phyloP scores from a whole-genome alignment of 1,140 invertebrate species.

The Phymorhynchus buccinoides region DNA sequence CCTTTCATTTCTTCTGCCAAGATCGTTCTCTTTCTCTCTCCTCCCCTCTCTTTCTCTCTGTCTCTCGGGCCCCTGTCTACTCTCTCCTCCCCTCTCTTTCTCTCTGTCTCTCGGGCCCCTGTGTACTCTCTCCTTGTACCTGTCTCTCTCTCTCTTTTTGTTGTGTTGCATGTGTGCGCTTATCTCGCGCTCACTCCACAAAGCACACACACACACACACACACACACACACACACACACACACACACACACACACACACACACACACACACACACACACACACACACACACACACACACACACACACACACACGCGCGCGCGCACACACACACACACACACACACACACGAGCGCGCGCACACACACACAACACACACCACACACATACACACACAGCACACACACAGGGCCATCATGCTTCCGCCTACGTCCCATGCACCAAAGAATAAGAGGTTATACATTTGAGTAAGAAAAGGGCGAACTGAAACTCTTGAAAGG shows the following conservation, averaged over 20 bases:
- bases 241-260: neutral
- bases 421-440: too few relatives aligned
- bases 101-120: too few relatives aligned
- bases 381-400: neutral
- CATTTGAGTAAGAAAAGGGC: too few relatives aligned
- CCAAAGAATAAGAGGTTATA: too few relatives aligned
- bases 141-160: neutral
- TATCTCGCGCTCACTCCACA: neutral
- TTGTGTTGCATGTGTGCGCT: too few relatives aligned
- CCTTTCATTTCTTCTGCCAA: too few relatives aligned
- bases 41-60: too few relatives aligned
- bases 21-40: too few relatives aligned
- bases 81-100: neutral
- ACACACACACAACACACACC: neutral
- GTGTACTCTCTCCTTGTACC: neutral
- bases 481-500: neutral
- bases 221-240: constrained; percentile 11
- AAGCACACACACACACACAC: neutral
- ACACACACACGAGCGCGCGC: neutral
- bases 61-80: neutral
- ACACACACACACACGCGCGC: neutral
- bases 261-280: neutral
- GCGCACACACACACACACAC: neutral
- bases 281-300: neutral
- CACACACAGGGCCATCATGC: too few relatives aligned